Base-by-base conservation (phyloP, 2,113 vertebrate species). In the Tautogolabrus adspersus region DNA sequence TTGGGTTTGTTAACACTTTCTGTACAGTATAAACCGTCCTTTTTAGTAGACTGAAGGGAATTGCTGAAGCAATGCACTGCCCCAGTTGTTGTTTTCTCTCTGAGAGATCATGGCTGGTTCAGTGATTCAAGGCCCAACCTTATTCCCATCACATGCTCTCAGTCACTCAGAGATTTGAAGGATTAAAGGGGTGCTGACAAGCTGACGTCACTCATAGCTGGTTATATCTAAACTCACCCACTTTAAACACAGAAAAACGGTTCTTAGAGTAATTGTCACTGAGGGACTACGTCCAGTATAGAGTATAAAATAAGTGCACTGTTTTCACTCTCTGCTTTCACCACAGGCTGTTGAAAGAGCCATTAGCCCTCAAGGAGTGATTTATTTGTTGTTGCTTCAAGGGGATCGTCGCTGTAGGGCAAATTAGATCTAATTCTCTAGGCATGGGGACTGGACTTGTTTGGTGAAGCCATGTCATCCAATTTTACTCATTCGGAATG, bases 401-500 rank as follows among this genome's bases (percentile, higher is more conserved):
- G 62, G 57, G 67, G 66, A 79, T 81, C 64, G 75, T 79, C 63
- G 75, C 74, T 69, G 78, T 75, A 38, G 49, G 72, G 66, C 72
- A 88, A 92, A 87, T 91, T 87, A 84, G 69, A 85, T 49, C 23
- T 85, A 87, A 91, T 92, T 91, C 66, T 66, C 61, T 57, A 68
- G 49, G 47, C 51, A 51, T 51, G 40, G 21, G 38, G 42, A 66
- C 34, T 37, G 30, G 61, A 56, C 55, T 80, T 84, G 65, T 75
- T 72, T 77, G 52, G 46, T 66, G 58, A 82, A 75, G 68, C 63
- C 42, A 34, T 6, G 46, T 38, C 49, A 54, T 74, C 18, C 65
- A n/a, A 26, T 82, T 82, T 80, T 75, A 46, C 51, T 37, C 52
- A 42, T 85, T 73, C 22, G 21, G 9, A 78, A 10, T 34, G 13